Base-by-base conservation (phyloP, 2,888 invertebrate species). In the Leptopilina syphax region DNA sequence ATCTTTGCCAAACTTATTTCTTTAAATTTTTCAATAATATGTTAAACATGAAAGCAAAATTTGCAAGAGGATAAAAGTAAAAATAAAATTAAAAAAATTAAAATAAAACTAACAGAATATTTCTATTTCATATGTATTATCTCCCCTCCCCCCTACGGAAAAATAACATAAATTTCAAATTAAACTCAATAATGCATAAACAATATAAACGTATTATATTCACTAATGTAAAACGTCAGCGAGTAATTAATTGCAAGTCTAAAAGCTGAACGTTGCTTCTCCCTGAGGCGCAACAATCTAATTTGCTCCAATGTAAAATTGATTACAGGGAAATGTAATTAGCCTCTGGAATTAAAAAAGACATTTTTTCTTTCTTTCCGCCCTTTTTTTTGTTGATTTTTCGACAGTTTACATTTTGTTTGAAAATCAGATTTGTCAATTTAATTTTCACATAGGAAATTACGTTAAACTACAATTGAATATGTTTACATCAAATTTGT, bases 361-460 rank as follows among this genome's bases (percentile, higher is more conserved):
- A 12, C 18, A 0, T 27, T 8, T 2, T 27, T 73, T 73, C 54
- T 73, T 44, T 50, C 10, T 50, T 10, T 10, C 0, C 10, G 1
- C 9, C 1, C 3, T 50, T 50, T 50, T 50, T 3, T 10, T 10
- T 9, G 9, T 50, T 50, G 50, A 73, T 57, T 73, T 73, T 60
- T 73, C 13, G 27, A 13, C 27, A 54, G 27, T 73, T 73, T 44
- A 10, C 54, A 24, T 63, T 10, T 73, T 41, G 9, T 13, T 44
- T 73, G 73, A 34, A n/a, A 73, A 73, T 73, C 73, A 13, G 34
- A 73, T 73, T 73, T 41, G 73, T 27, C 34, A 57, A 73, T 73
- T 73, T 54, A 24, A 57, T 1, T 34, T 24, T 63, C 50, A 1
- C 27, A 7, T 44, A 10, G 68, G 12, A 6, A 57, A 73, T 34